Evolutionary conservation across 2,797 vertebrate genomes (phyloP).

Genomic region (Eulemur albifrons): DNA sequence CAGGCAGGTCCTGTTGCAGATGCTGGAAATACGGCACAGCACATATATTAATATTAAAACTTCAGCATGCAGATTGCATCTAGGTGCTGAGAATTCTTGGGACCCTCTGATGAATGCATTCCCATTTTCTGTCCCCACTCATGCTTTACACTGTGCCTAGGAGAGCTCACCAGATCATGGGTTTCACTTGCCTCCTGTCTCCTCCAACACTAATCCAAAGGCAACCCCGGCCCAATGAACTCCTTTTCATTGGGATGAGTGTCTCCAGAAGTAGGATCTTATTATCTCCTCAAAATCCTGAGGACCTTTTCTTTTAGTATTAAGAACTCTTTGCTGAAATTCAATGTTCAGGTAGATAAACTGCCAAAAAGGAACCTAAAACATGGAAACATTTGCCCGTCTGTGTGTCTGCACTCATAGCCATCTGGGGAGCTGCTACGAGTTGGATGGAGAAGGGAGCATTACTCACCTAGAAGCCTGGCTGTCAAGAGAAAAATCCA

Average conservation of each 20-base stretch:
- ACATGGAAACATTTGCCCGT: background rate
- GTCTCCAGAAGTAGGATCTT: background rate
- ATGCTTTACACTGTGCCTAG: background rate
- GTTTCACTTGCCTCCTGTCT: background rate
- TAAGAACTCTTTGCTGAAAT: background rate
- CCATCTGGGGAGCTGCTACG: background rate
- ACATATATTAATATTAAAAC: background rate
- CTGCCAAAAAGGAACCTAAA: background rate
- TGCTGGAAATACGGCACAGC: background rate
- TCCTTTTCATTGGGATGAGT: background rate
- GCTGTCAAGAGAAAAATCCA: conserved; percentile 68
- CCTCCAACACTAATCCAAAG: background rate
- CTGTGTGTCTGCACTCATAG: background rate
- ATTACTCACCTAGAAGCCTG: conserved; percentile 50
- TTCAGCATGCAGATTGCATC: background rate
- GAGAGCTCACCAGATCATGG: background rate
- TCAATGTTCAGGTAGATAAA: background rate
- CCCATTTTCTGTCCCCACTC: background rate
- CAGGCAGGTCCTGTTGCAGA: background rate
- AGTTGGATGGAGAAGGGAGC: background rate
- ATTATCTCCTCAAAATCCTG: background rate
- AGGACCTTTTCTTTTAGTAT: background rate
- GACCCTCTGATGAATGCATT: background rate
- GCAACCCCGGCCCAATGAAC: background rate
- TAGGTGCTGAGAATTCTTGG: background rate